A percentile compares a stretch with the other conserved stretches of the same genome.
Evolutionary conservation across 2,888 invertebrate genomes (phyloP).

Genomic region (Ischnus inquisitorius): DNA sequence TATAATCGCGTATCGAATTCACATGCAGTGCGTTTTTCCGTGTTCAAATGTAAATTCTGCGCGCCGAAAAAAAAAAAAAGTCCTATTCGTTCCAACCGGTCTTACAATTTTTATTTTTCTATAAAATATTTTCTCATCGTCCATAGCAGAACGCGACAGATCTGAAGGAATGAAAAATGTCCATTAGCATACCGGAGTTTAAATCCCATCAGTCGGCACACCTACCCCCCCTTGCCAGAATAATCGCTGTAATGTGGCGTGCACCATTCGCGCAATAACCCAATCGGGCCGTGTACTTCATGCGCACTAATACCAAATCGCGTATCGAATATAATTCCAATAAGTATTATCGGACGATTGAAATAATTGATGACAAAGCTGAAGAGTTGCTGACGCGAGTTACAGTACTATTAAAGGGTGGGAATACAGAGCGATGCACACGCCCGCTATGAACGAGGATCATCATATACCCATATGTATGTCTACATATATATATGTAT

Average conservation of each 20-base stretch:
- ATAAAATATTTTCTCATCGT: neutral
- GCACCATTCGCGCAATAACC: neutral
- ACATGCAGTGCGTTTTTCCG: too few relatives aligned
- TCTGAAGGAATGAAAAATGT: slow-evolving; percentile 50
- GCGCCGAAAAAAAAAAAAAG: too few relatives aligned
- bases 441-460: neutral
- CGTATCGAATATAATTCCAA: slow-evolving; percentile 47
- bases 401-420: slow-evolving; percentile 18
- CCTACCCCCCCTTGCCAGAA: neutral
- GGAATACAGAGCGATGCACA: neutral
- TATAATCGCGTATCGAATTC: too few relatives aligned
- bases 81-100: neutral
- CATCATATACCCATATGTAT: neutral
- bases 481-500: neutral
- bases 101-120: neutral
- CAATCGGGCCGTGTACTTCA: neutral
- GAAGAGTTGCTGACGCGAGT: slow-evolving; percentile 25
- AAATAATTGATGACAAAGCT: slow-evolving; percentile 60
- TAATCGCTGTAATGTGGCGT: neutral
- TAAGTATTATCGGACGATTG: slow-evolving; percentile 42
- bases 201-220: neutral
- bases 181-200: slow-evolving; percentile 33
- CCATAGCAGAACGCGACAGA: neutral
- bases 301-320: neutral
- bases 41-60: too few relatives aligned